These are phyloP conservation scores for Auanema sp. DNA, from an alignment of 2,888 invertebrate genomes.

Conservation along the genomic window DNA sequence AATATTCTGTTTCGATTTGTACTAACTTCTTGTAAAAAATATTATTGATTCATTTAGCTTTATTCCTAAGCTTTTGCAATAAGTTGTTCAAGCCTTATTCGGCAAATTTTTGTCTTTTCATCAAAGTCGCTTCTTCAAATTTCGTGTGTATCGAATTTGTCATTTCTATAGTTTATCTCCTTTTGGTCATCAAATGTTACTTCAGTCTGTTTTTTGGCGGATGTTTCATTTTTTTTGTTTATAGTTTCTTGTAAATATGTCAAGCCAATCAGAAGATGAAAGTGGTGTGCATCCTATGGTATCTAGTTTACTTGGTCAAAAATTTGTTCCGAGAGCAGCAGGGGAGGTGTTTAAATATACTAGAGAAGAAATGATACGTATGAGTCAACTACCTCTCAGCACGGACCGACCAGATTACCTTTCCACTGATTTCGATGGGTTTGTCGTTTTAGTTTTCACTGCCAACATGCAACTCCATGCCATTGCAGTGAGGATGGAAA, in stretches of 20 bases:
- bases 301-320: slow-evolving; percentile 33
- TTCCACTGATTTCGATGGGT: slow-evolving; percentile 55
- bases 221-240: slow-evolving; percentile 16
- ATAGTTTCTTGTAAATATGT: slow-evolving; percentile 45
- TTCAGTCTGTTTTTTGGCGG: slow-evolving; percentile 1
- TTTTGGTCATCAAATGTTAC: neutral
- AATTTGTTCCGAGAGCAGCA: slow-evolving; percentile 23
- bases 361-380: slow-evolving; percentile 48
- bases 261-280: slow-evolving; percentile 39
- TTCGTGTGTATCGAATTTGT: slow-evolving; percentile 1
- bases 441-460: slow-evolving; percentile 6
- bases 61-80: slow-evolving; percentile 5
- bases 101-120: slow-evolving; percentile 4
- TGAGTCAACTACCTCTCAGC: slow-evolving; percentile 33
- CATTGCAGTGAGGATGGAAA: slow-evolving; percentile 54
- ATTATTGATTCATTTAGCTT: too few relatives aligned
- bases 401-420: slow-evolving; percentile 49
- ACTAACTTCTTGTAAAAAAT: too few relatives aligned
- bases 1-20: slow-evolving; percentile 1
- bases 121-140: neutral
- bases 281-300: slow-evolving; percentile 33
- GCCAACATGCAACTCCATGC: too few relatives aligned
- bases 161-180: neutral
- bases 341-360: slow-evolving; percentile 29
- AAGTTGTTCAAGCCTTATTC: neutral